Conservation (phyloP, 2,113 vertebrate genomes). For the Gymnarchus niloticus region DNA sequence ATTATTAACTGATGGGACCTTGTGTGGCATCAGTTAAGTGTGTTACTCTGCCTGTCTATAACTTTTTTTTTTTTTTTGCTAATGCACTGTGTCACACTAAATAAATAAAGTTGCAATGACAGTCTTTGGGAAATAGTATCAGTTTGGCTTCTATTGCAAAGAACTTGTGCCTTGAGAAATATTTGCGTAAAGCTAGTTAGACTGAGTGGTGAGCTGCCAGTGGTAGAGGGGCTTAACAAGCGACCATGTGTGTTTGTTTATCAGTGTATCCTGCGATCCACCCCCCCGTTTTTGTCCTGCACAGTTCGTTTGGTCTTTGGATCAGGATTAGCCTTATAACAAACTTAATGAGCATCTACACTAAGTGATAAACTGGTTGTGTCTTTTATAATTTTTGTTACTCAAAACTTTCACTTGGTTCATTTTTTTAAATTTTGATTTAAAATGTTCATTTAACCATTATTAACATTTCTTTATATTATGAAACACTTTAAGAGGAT, state of each 20-base stretch:
- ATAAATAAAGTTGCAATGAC: too few relatives aligned
- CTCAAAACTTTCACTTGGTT: neutral
- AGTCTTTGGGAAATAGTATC: too few relatives aligned
- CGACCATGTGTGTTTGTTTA: neutral
- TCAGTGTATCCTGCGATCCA: neutral
- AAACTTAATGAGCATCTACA: neutral
- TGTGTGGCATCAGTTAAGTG: neutral
- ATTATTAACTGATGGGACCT: neutral
- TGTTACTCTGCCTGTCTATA: neutral
- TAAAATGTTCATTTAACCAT: neutral
- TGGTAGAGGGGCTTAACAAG: neutral
- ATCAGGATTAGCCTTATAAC: neutral
- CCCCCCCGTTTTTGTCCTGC: neutral
- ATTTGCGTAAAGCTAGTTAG: neutral
- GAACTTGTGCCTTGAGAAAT: neutral
- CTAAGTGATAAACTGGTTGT: conserved; percentile 4
- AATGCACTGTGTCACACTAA: neutral
- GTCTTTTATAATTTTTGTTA: neutral
- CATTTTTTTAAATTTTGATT: conserved; percentile 6
- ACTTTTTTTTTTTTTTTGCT: neutral
- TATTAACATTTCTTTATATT: neutral
- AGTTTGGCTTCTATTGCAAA: neutral
- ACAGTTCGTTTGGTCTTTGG: too few relatives aligned
- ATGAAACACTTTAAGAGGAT: neutral
- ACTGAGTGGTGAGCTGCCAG: neutral